Evolutionary conservation across 2,113 vertebrate species (phyloP).

Genomic region (Dasyprocta punctata): DNA sequence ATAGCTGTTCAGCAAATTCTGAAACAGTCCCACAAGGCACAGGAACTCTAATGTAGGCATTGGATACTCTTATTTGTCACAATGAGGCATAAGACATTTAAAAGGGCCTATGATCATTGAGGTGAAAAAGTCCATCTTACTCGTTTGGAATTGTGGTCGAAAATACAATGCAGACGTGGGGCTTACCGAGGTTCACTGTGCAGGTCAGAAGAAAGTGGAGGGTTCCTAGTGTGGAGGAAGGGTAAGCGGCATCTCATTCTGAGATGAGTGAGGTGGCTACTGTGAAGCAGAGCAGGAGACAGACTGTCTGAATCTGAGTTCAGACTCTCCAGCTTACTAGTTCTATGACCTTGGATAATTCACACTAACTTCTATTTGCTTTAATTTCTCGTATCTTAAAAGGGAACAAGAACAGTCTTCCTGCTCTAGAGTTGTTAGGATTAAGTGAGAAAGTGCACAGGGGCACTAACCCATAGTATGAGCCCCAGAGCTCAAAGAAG

Average conservation of each 20-base stretch:
- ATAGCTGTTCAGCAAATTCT: neutral
- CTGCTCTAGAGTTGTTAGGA: neutral
- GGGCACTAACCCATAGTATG: neutral
- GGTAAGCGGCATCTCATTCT: neutral
- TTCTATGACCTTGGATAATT: neutral
- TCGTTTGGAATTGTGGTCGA: neutral
- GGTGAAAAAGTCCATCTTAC: neutral
- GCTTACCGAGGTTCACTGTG: neutral
- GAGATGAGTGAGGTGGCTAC: neutral
- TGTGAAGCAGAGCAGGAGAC: neutral
- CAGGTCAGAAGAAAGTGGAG: neutral
- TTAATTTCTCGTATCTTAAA: slow-evolving; percentile 36
- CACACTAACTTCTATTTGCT: neutral
- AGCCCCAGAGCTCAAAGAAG: neutral
- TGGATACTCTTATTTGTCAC: neutral
- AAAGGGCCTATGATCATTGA: neutral
- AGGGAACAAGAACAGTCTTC: neutral
- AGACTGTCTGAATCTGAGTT: neutral
- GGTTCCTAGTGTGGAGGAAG: neutral
- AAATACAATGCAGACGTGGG: neutral
- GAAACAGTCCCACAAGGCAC: neutral
- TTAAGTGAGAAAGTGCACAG: neutral
- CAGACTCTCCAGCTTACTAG: neutral
- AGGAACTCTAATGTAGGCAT: neutral
- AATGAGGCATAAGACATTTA: neutral